Base-by-base conservation (phyloP, 2,888 invertebrate genomes). In the Agonopterix subpropinquella region DNA sequence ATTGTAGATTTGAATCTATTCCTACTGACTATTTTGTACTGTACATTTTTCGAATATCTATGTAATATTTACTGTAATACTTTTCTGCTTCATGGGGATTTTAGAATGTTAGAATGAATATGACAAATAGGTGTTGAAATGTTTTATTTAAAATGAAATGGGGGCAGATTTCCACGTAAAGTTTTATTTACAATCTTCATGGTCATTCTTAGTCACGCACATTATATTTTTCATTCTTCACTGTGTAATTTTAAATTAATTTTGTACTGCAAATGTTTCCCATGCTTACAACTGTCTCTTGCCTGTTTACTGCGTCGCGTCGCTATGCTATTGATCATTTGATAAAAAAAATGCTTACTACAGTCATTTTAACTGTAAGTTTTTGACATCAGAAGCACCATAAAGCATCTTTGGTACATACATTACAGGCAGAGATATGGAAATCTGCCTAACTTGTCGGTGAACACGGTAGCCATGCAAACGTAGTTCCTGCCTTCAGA, bases 81-180 rank as follows among this genome's bases (percentile, higher is more conserved):
- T 86, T 86, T 86, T 82, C 73, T 86, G 86, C 86, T 86, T 86
- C 86, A 86, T 86, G 85, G 79, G 67, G 73, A 84, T 70, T 78
- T 82, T 82, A 79, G 78, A 78, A 75, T 73, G 78, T 81, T 85
- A 85, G 83, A 67, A 65, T 5, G 74, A 75, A 65, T 80, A 65
- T 83, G 82, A 77, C 74, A 73, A 72, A 77, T 85, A 84, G 82
- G 77, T 82, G 80, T 75, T 69, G 74, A 70, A 73, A 77, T 68
- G 71, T 65, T 74, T 80, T 78, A 67, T 41, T 47, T 51, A 39
- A 39, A 39, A 39, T n/a, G 9, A 39, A 39, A 9, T n/a, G 11
- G 3, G 10, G 44, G 35, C 44, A 44, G 44, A 44, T 44, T 44
- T 44, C 35, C 35, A 18, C 8, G 18, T n/a, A 43, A 11, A 42